Evolutionary conservation across 2,888 invertebrate species (phyloP).

Genomic region (Eupeodes latifasciatus): DNA sequence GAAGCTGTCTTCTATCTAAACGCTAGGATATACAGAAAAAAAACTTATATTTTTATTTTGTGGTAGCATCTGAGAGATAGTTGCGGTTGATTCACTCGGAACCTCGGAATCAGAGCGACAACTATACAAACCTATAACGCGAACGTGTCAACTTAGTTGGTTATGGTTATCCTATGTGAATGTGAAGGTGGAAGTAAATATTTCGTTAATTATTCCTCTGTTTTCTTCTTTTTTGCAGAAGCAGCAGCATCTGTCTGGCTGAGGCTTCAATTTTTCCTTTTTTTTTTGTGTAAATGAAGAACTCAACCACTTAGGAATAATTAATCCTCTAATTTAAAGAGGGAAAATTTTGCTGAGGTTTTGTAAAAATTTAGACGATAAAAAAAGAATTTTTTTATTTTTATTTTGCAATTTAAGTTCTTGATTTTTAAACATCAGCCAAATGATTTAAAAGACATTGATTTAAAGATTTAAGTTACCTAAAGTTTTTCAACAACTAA

Average conservation of each 20-base stretch:
- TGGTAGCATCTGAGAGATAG: constrained; percentile 43
- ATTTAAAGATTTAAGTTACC: neutral
- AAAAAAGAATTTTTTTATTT: too few relatives aligned
- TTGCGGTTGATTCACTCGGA: constrained; percentile 6
- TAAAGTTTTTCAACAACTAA: neutral
- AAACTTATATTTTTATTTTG: constrained; percentile 16
- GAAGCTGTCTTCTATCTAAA: constrained; percentile 40
- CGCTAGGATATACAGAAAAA: constrained; percentile 9
- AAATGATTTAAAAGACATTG: neutral
- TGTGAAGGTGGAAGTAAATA: constrained; percentile 51
- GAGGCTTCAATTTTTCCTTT: constrained; percentile 3
- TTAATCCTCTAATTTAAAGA: constrained; percentile 54
- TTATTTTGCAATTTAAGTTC: too few relatives aligned
- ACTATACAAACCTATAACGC: constrained; percentile 19
- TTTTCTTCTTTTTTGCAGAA: constrained; percentile 1
- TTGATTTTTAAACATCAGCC: too few relatives aligned
- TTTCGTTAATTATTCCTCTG: constrained; percentile 26
- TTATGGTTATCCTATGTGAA: constrained; percentile 63
- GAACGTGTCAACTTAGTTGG: constrained; percentile 49
- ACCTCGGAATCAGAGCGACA: neutral
- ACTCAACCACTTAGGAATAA: constrained; percentile 64
- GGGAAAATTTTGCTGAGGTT: constrained; percentile 17
- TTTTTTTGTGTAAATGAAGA: neutral
- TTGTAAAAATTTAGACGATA: constrained; percentile 2
- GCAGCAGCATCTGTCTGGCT: constrained; percentile 38